phyloP scores from a whole-genome alignment of 2,797 vertebrate species.

The Falco rusticolus region DNA sequence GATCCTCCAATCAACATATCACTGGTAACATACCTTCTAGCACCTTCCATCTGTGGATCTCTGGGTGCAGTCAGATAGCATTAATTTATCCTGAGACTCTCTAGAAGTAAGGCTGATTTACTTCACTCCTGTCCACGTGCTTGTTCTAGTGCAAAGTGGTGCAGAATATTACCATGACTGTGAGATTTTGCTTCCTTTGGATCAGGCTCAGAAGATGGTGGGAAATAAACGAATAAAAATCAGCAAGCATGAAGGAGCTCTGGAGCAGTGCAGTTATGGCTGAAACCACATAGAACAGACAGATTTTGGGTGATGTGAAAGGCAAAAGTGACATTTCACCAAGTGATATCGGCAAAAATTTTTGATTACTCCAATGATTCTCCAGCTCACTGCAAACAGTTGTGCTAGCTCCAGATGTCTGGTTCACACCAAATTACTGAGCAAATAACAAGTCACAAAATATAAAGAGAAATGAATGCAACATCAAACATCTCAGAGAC shows the following conservation, averaged over 20 bases:
- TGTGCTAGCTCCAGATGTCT: neutral
- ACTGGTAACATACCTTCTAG: neutral
- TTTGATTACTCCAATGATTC: neutral
- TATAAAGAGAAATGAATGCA: neutral
- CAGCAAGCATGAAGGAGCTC: neutral
- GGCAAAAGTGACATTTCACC: neutral
- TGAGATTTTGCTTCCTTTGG: neutral
- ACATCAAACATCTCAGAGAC: neutral
- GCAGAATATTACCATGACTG: neutral
- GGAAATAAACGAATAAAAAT: neutral
- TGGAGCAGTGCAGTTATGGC: neutral
- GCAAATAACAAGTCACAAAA: neutral
- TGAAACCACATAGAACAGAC: neutral
- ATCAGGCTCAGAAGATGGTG: neutral
- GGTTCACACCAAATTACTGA: neutral
- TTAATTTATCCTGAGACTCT: neutral
- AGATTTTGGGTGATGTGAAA: neutral
- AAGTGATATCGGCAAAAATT: neutral
- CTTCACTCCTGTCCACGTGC: neutral
- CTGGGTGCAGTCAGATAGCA: neutral
- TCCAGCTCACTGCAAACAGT: neutral
- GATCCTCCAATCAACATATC: rapidly evolving
- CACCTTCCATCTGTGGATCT: neutral
- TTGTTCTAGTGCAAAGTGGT: neutral
- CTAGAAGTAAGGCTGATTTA: neutral